Evolutionary conservation across 2,888 invertebrate species (phyloP), one percentile per base, ranked within the genome.

Genomic region (Caenorhabditis sp.): DNA sequence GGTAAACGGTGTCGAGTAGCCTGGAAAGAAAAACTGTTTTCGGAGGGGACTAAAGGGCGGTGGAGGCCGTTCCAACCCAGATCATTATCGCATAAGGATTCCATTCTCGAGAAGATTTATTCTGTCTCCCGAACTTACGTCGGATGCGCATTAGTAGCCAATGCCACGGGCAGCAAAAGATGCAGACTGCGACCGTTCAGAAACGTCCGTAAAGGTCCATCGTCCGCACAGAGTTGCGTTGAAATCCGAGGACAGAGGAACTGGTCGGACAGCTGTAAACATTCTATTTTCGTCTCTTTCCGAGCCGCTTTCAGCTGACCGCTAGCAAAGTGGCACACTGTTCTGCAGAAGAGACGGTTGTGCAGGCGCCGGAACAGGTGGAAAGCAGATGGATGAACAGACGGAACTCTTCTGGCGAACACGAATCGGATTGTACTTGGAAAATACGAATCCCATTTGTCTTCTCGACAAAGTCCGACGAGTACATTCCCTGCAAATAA

Each of bases 251-350:
- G 70, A 56, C 86, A 87, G 2, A 86, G 71, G 55, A 86, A 87
- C 41, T 81, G 83, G 59, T 87, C 86, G n/a, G 86, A 80, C 13
- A 87, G 56, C 86, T 87, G 75, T 20, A 85, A 74, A 35, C 35
- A 35, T 1, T 17, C 5, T 20, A 1, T 15, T 30, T n/a, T 8
- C 4, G 15, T 30, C 2, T 26, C 53, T 66, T 9, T 26, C 41
- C 7, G 15, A 32, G 6, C n/a, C n/a, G n/a, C n/a, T n/a, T n/a
- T n/a, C n/a, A n/a, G 46, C 50, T 48, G 15, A 85, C 85, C 72
- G 83, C 70, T 5, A 86, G 52, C 8, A 86, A 45, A 1, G 79
- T 74, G 4, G 79, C 77, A 41, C 84, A 83, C 20, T 78, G 79
- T 46, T 80, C 73, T 2, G 79, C 80, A 8, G 66, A 52, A 4